Base-by-base conservation (phyloP, 1,140 invertebrate genomes). In the Adoxophyes honmai region DNA sequence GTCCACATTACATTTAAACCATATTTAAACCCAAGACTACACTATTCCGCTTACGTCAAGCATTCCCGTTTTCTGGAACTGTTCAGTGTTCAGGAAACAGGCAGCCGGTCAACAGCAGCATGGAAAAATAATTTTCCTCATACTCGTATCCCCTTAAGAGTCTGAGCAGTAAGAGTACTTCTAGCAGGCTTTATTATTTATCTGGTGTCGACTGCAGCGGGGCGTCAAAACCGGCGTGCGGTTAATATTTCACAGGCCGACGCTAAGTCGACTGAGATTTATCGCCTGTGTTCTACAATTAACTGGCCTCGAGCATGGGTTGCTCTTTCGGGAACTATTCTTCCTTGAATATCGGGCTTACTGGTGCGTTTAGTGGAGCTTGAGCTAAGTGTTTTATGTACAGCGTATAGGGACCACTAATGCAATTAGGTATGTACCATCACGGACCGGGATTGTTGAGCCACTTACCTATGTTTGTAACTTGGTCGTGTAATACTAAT, bases 241-340 rank as follows among this genome's bases (percentile, higher is more conserved):
- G 82, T 86, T 86, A 83, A 86, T 86, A 86, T 86, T 86, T 86
- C 80, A 82, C 73, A 66, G 62, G 72, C 71, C 72, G 82, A 83
- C 80, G 75, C 68, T 86, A 83, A 83, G 77, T 82, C 81, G 82
- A 86, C 82, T 67, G 62, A 79, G 82, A 86, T 86, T 86, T 86
- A 86, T 86, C 70, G 75, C 72, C 77, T 72, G 62, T 79, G 73
- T 78, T 79, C 69, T 71, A 81, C 78, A 84, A 84, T 84, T 84
- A 84, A 84, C 78, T 75, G 74, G 66, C 67, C 55, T 34, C 44
- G 35, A 54, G 56, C 48, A 54, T 60, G 28, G 52, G 59, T 37
- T 60, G 57, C 42, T 35, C 48, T 53, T 52, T 48, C 28, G 52
- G 52, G 44, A 51, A 36, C 53, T 34, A 51, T 8, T n/a, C 18